Evolutionary conservation across 37 sponge, comb jelly and placozoan species (phyloP).

Genomic region (Halichondria panicea): DNA sequence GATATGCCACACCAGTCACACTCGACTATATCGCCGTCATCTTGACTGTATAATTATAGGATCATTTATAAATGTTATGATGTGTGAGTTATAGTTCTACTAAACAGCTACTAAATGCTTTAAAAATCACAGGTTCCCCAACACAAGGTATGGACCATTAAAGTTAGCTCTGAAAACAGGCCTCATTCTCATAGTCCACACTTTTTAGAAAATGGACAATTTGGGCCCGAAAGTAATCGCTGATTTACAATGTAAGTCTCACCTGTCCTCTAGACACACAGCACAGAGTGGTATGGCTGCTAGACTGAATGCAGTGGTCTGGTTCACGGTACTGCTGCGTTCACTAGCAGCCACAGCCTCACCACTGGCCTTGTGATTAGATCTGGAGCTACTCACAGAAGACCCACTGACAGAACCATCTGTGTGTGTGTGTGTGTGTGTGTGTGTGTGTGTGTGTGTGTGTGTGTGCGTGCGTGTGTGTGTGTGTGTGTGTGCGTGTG

Average conservation of each 20-base stretch:
- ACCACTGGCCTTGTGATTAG: no score
- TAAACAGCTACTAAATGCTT: no score
- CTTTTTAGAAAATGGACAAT: background rate
- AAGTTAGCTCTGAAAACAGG: background rate
- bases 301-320: no score
- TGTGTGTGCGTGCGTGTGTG: conserved; percentile 12
- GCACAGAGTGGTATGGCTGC: conserved; percentile 27
- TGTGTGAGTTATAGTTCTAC: no score
- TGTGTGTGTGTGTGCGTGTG: conserved; percentile 10
- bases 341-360: no score
- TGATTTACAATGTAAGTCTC: background rate
- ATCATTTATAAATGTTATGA: no score
- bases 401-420: no score
- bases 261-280: conserved; percentile 47
- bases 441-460: background rate
- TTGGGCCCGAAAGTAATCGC: background rate
- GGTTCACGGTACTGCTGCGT: no score
- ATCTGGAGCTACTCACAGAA: no score
- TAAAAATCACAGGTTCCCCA: no score
- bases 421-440: conserved; percentile 11
- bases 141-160: no score
- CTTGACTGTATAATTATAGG: background rate
- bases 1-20: conserved; percentile 89
- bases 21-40: conserved; percentile 61
- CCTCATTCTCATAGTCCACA: background rate